Percentiles rank a stretch among this genome's conserved stretches.
phyloP scores from a whole-genome alignment of 2,888 invertebrate species.

The Acleris sparsana region DNA sequence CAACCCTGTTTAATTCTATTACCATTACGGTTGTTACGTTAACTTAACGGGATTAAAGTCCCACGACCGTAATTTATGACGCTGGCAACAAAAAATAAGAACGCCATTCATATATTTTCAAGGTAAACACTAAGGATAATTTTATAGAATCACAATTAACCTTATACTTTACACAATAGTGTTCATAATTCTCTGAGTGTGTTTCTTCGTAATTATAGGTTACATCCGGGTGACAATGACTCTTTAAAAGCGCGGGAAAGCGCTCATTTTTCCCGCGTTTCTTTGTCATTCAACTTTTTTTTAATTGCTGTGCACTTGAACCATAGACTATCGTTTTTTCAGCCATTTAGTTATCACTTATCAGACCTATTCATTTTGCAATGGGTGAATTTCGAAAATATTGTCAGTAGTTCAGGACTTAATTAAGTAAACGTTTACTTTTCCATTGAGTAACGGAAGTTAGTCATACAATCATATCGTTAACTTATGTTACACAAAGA shows the following conservation, averaged over 20 bases:
- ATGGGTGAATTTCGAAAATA: no score
- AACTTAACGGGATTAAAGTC: slow-evolving; percentile 20
- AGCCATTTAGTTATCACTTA: slow-evolving; percentile 1
- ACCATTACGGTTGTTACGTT: background rate
- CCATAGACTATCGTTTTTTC: slow-evolving; percentile 12
- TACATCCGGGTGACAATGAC: slow-evolving; percentile 37
- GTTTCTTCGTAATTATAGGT: slow-evolving; percentile 27
- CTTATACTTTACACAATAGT: slow-evolving; percentile 8
- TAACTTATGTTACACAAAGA: no score
- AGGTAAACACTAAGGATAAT: slow-evolving; percentile 15
- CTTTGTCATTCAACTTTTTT: slow-evolving; percentile 34
- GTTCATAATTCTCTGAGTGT: background rate
- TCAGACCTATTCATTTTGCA: slow-evolving; percentile 1
- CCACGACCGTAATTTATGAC: slow-evolving; percentile 34
- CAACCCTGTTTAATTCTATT: background rate
- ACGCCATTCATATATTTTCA: slow-evolving; percentile 17
- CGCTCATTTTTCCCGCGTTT: slow-evolving; percentile 29
- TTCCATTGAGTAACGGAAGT: no score
- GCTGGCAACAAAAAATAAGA: slow-evolving; percentile 24
- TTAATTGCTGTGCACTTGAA: slow-evolving; percentile 18
- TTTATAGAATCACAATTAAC: background rate
- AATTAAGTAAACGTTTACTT: no score
- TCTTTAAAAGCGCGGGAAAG: slow-evolving; percentile 36
- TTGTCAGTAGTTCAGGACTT: no score
- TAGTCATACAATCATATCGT: no score